Evolutionary conservation across 1,140 invertebrate species (phyloP), one percentile per base, ranked within the genome.

Genomic region (Drosophila bifasciata): DNA sequence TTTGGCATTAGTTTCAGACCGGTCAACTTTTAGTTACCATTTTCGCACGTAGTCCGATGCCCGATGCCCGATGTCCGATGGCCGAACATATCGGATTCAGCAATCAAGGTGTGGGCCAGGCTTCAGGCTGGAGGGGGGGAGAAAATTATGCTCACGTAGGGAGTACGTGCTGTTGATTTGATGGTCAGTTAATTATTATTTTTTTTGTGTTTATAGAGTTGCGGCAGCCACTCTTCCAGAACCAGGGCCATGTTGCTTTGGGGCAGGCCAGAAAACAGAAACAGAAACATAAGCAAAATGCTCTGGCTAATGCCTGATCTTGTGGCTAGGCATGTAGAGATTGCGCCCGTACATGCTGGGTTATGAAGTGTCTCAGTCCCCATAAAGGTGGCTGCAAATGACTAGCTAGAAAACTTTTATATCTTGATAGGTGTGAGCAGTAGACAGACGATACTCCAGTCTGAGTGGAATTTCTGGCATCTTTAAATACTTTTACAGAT

Each of bases 141-240:
- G 68, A 44, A 86, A 88, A 86, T 86, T 85, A 86, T 86, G 83
- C 73, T 86, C 81, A 86, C 81, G 81, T 86, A 81, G 73, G 28
- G 60, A 70, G 83, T 86, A 86, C 81, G 81, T 86, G 81, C 77
- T 81, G 81, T 86, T 88, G 81, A 86, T 86, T 86, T 86, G 81
- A 86, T 86, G 81, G 81, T 81, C 81, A 86, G 81, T 86, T 86
- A 86, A 86, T 86, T 86, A 86, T 86, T 86, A 86, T 85, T 86
- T 86, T 86, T 86, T 81, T 81, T 86, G 74, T 88, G 81, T 81
- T 86, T 86, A 86, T 85, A 86, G 77, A 77, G 81, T 70, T 76
- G 63, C 48, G 53, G 60, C 49, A 39, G 16, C 7, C 59, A 39
- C 60, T n/a, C n/a, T n/a, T n/a, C n/a, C n/a, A n/a, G n/a, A n/a